Conservation (phyloP, 2,113 vertebrate genomes). For the Catharus fuscescens region DNA sequence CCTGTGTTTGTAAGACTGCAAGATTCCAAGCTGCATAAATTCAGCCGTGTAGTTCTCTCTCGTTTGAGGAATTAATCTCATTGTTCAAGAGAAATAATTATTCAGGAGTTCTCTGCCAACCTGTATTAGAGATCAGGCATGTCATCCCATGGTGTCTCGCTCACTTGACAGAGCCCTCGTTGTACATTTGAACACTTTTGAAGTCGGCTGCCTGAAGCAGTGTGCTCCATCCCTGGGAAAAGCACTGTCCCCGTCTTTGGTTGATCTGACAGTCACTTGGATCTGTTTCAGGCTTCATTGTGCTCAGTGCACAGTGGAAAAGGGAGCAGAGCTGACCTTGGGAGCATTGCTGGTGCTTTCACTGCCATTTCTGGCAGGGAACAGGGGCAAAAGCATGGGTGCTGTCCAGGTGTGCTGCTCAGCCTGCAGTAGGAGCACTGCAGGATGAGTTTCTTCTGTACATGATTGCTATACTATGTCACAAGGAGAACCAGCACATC, state of each 20-base stretch:
- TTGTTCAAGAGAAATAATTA: conserved; percentile 49
- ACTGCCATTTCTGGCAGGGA: neutral
- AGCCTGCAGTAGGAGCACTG: neutral
- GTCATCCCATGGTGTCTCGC: neutral
- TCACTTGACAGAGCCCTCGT: neutral
- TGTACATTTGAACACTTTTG: neutral
- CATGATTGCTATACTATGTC: accelerated
- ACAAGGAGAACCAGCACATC: neutral
- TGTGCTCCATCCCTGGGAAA: neutral
- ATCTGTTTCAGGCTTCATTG: neutral
- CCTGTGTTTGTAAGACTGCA: neutral
- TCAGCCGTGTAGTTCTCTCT: no score
- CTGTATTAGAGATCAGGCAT: conserved; percentile 1
- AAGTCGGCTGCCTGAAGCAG: neutral
- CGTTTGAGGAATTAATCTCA: conserved; percentile 32
- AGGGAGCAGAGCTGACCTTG: neutral
- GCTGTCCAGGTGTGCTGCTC: neutral
- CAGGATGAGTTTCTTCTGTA: neutral
- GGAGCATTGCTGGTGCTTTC: neutral
- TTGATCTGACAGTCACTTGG: neutral
- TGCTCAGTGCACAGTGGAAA: neutral
- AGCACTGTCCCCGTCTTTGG: accelerated
- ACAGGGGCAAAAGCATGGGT: neutral
- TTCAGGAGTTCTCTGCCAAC: neutral
- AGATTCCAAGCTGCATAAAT: neutral